These are phyloP conservation scores for Dipodomys ordii DNA, from an alignment of 2,113 vertebrate species.

Conservation along the genomic window DNA sequence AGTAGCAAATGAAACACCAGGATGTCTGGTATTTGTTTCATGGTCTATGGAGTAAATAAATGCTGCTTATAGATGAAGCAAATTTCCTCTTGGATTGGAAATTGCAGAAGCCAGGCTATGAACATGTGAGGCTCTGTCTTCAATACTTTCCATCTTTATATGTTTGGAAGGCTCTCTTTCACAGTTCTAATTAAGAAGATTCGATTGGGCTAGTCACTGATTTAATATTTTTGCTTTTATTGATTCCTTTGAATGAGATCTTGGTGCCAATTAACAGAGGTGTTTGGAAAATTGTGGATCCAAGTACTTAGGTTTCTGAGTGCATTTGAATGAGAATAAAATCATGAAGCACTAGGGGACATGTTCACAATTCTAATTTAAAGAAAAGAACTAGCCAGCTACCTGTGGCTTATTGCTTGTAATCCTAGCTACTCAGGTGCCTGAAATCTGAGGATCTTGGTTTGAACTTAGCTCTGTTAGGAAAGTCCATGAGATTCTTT, in stretches of 20 bases:
- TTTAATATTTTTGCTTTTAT: not conserved
- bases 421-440: too few relatives aligned
- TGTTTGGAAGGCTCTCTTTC: not conserved
- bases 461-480: too few relatives aligned
- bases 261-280: not conserved
- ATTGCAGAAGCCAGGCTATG: not conserved
- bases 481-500: too few relatives aligned
- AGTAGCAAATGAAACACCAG: not conserved
- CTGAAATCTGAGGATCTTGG: too few relatives aligned
- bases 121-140: not conserved
- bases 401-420: too few relatives aligned
- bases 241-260: conserved; percentile 28
- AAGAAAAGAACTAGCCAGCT: not conserved
- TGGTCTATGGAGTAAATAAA: not conserved
- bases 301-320: conserved; percentile 46
- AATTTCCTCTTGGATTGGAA: not conserved
- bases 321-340: conserved; percentile 43
- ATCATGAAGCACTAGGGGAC: not conserved
- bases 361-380: conserved; percentile 13
- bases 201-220: not conserved
- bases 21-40: not conserved
- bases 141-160: not conserved
- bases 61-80: not conserved
- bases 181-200: not conserved
- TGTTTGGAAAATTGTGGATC: not conserved